These are phyloP conservation scores for Alsophila aescularia DNA, from an alignment of 2,888 invertebrate species.

Conservation along the genomic window DNA sequence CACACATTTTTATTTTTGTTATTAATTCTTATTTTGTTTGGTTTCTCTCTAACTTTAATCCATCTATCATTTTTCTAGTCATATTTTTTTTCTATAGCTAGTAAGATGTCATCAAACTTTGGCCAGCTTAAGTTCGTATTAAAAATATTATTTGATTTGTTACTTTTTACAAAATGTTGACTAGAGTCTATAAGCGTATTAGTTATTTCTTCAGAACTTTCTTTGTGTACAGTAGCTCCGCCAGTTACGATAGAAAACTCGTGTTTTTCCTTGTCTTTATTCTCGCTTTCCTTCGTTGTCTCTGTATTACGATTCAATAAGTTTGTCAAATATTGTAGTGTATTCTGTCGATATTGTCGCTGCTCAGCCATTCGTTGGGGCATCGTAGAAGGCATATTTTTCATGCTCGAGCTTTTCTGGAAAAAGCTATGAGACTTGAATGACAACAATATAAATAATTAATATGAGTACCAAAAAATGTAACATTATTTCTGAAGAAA, in stretches of 20 bases:
- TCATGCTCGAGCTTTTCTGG: conserved; percentile 72
- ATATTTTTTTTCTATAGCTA: conserved; percentile 71
- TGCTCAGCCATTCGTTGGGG: conserved; percentile 54
- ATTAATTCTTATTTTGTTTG: conserved; percentile 39
- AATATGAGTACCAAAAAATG: too few relatives aligned
- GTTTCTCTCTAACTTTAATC: conserved; percentile 74
- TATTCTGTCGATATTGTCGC: conserved; percentile 54
- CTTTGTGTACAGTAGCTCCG: conserved; percentile 24
- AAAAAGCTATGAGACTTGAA: conserved; percentile 44
- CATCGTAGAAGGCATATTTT: conserved; percentile 70
- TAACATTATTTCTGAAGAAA: too few relatives aligned
- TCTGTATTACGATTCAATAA: conserved; percentile 44
- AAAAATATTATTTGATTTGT: conserved; percentile 19
- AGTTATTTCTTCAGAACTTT: conserved; percentile 20
- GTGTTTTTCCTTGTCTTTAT: conserved; percentile 38
- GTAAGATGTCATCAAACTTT: conserved; percentile 72
- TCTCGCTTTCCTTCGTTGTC: conserved; percentile 37
- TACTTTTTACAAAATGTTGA: conserved; percentile 14
- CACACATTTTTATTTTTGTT: too few relatives aligned
- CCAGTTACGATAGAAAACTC: conserved; percentile 30
- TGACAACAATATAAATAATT: too few relatives aligned
- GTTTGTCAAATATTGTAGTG: conserved; percentile 50
- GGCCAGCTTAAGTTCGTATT: conserved; percentile 63
- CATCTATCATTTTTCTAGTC: conserved; percentile 81
- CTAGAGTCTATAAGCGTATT: conserved; percentile 16